Evolutionary conservation across 2,113 vertebrate genomes (phyloP).

Genomic region (Centropristis striata): DNA sequence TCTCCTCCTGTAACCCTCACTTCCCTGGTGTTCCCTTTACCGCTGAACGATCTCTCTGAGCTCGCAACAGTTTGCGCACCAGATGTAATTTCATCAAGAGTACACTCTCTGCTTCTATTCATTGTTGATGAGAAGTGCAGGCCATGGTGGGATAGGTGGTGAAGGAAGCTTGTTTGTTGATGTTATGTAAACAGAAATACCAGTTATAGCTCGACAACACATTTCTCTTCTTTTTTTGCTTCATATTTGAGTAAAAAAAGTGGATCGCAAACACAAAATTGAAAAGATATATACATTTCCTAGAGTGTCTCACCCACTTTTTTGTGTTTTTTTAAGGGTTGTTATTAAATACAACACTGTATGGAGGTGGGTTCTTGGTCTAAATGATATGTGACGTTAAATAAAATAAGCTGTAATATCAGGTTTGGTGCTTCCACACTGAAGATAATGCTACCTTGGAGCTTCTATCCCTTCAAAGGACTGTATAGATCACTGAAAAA

Average conservation of each 20-base stretch:
- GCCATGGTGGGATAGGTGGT: constrained; percentile 32
- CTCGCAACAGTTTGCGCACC: constrained; percentile 18
- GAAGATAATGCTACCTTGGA: neutral
- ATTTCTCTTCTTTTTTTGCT: neutral
- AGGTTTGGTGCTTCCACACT: neutral
- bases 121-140: constrained; percentile 23
- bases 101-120: constrained; percentile 2
- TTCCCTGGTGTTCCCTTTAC: constrained; percentile 19
- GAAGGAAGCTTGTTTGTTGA: constrained; percentile 10
- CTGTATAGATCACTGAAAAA: neutral
- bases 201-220: neutral
- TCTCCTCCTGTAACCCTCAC: constrained; percentile 28
- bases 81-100: constrained; percentile 58
- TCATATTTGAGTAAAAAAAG: neutral
- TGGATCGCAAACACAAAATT: neutral
- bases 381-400: neutral
- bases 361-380: neutral
- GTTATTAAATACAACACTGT: neutral
- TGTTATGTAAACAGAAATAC: constrained; percentile 1
- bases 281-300: constrained; percentile 1
- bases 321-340: neutral
- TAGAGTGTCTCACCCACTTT: neutral
- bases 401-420: neutral
- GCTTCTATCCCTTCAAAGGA: neutral
- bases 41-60: constrained; percentile 15